Evolutionary conservation across 1,140 invertebrate species (phyloP), one percentile per base, ranked within the genome.

Genomic region (Ceratosolen fusciceps): DNA sequence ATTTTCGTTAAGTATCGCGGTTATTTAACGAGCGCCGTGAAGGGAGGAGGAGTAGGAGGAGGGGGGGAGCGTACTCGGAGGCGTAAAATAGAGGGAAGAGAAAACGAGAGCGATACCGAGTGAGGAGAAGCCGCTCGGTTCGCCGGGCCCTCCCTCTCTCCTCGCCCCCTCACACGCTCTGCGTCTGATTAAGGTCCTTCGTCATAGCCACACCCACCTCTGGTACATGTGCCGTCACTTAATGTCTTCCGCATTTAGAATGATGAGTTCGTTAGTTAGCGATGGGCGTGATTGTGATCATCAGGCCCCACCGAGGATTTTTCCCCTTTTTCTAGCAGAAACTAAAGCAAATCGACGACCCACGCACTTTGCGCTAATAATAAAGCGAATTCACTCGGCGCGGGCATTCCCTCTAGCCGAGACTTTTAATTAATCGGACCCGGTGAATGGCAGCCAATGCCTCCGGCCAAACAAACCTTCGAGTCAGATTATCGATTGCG

Each of bases 241-340:
- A 78, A 78, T 73, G 77, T 60, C 77, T 78, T 78, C 77, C 77
- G 77, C 58, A 56, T 78, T 78, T 78, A 78, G 70, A 78, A 73
- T 73, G 77, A 78, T 73, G 77, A 72, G 77, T 73, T 65, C 77
- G 77, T 78, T 78, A 56, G 70, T 78, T 78, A 65, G 77, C 43
- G 58, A 65, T 31, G 56, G 70, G 56, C 70, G 77, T 73, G 68
- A 78, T 78, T 56, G 43, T 47, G 31, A 78, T 65, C 77, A 73
- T 73, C 56, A 49, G 56, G 47, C 58, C 60, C 47, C 58, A 67
- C 43, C 26, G n/a, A 67, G 58, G 16, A 75, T 75, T 75, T 75
- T 75, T 62, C 24, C 24, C 14, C 24, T 60, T 60, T 29, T 60
- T 60, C 8, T 19, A 58, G 26, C 26, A 12, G 12, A 43, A 43